Percentiles rank a stretch among this genome's conserved stretches.
These are phyloP conservation scores for Agonopterix arenella DNA, from an alignment of 2,888 invertebrate genomes.

Conservation along the genomic window DNA sequence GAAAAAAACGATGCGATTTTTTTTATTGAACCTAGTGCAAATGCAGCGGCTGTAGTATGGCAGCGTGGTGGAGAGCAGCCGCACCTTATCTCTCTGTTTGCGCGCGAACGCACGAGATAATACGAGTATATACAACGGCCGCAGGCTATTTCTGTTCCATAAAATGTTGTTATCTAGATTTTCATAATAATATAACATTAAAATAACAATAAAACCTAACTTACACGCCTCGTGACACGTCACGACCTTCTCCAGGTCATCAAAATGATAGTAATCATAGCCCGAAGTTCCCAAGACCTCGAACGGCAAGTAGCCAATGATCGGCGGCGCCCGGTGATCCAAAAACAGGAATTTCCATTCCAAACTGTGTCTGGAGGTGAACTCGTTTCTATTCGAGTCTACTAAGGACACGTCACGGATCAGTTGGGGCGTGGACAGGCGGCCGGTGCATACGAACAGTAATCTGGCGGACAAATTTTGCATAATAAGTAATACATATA, in stretches of 20 bases:
- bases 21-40: too few species aligned
- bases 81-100: too few species aligned
- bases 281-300: slow-evolving; percentile 97
- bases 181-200: too few species aligned
- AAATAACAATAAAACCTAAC: slow-evolving; percentile 33
- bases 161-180: too few species aligned
- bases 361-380: slow-evolving; percentile 93
- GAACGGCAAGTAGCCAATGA: slow-evolving; percentile 95
- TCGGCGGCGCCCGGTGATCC: slow-evolving; percentile 93
- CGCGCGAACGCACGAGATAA: too few species aligned
- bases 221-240: slow-evolving; percentile 91
- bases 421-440: slow-evolving; percentile 86
- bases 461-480: slow-evolving; percentile 49
- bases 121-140: too few species aligned
- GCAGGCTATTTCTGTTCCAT: too few species aligned
- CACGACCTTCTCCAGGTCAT: slow-evolving; percentile 92
- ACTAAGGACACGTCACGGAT: slow-evolving; percentile 90
- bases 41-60: too few species aligned
- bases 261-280: slow-evolving; percentile 97
- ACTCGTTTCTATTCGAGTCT: slow-evolving; percentile 87
- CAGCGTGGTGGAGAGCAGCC: too few species aligned
- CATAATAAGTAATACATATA: slow-evolving; percentile 4
- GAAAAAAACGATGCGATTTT: too few species aligned
- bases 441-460: slow-evolving; percentile 90
- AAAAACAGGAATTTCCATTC: slow-evolving; percentile 97